Percentiles rank a stretch among this genome's conserved stretches.
phyloP scores from a whole-genome alignment of 2,888 invertebrate species.

The Tuta absoluta region DNA sequence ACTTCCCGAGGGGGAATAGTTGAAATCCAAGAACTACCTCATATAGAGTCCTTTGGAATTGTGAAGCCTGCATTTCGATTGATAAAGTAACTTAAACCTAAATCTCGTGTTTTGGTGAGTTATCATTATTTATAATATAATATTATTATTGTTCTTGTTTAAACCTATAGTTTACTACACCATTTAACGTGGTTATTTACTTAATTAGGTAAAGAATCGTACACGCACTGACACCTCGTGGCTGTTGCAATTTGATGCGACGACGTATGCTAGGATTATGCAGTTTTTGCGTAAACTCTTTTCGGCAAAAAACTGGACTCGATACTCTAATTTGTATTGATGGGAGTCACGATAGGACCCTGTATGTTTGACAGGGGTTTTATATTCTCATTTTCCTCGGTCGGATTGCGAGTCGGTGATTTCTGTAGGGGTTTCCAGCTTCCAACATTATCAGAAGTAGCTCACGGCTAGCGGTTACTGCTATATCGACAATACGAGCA shows the following conservation, averaged over 20 bases:
- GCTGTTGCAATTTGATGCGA: too few species aligned
- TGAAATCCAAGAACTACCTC: neutral
- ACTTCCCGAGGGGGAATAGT: neutral
- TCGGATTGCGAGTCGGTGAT: neutral
- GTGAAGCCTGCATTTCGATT: too few species aligned
- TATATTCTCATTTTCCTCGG: neutral
- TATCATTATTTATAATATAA: too few species aligned
- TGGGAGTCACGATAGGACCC: neutral
- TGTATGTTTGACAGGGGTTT: neutral
- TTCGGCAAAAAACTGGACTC: neutral
- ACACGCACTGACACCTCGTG: too few species aligned
- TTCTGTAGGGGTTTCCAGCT: constrained; percentile 1
- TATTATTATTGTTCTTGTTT: too few species aligned
- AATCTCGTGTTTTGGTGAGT: too few species aligned
- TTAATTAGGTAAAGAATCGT: too few species aligned
- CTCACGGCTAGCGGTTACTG: neutral
- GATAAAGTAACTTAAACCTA: too few species aligned
- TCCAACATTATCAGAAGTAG: neutral
- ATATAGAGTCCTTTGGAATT: neutral
- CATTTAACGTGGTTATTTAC: too few species aligned
- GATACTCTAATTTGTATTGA: neutral
- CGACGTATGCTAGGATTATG: too few species aligned
- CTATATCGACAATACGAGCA: neutral
- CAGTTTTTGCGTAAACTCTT: neutral
- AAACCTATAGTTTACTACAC: too few species aligned